Conservation (phyloP, 2,113 vertebrate species). For the Aphyosemion australe region DNA sequence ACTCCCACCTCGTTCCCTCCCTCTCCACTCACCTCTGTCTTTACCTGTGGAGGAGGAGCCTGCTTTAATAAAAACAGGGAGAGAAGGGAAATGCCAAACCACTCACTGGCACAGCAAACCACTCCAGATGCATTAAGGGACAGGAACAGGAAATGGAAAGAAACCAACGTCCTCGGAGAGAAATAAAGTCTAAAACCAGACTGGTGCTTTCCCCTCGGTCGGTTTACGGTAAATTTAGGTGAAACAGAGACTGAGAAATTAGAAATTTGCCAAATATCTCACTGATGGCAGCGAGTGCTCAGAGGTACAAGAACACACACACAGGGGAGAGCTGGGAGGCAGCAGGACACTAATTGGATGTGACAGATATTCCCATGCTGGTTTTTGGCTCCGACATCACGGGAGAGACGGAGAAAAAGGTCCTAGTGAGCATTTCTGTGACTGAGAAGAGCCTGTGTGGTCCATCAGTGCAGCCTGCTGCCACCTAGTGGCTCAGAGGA, state of each 20-base stretch:
- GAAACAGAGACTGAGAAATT: background rate
- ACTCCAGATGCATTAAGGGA: conserved; percentile 11
- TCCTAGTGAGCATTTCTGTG: too few species aligned
- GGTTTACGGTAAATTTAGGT: background rate
- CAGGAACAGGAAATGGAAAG: background rate
- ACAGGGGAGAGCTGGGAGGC: conserved; percentile 7
- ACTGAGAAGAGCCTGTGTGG: background rate
- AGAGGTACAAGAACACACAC: conserved; percentile 5
- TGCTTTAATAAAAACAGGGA: conserved; percentile 11
- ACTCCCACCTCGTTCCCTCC: conserved; percentile 52
- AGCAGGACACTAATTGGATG: conserved; percentile 37
- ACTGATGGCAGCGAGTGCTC: conserved; percentile 30
- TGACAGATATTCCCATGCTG: conserved; percentile 52
- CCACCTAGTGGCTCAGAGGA: conserved; percentile 56
- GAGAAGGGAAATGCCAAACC: background rate
- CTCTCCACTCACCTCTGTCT: conserved; percentile 62
- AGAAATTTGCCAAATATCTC: conserved; percentile 4
- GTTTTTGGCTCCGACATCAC: conserved; percentile 49
- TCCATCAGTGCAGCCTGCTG: conserved; percentile 45
- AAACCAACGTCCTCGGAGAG: background rate
- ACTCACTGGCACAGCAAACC: conserved; percentile 46
- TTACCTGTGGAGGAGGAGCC: conserved; percentile 68
- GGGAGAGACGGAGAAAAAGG: conserved; percentile 28
- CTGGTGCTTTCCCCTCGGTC: background rate
- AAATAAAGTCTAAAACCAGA: too few species aligned